Evolutionary conservation across 2,113 vertebrate genomes (phyloP).

Genomic region (Genyomyrus donnyi): DNA sequence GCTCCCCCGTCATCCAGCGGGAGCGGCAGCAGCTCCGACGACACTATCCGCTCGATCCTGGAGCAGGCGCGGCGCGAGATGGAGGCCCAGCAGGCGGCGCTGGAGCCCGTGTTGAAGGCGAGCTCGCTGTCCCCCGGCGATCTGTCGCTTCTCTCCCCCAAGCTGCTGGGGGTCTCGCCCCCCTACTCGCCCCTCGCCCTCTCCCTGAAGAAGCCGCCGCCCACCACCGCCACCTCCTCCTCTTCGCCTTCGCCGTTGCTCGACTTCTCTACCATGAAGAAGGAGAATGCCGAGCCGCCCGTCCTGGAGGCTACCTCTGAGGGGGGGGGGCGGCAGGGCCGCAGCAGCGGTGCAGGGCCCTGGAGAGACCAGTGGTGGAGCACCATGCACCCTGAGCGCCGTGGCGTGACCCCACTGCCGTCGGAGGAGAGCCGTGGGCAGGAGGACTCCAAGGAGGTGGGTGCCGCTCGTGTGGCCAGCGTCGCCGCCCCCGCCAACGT

Average conservation of each 20-base stretch:
- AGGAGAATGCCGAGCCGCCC: conserved; percentile 64
- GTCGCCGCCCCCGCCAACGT: not conserved
- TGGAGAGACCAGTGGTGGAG: conserved; percentile 87
- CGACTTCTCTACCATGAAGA: conserved; percentile 60
- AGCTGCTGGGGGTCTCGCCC: conserved; percentile 57
- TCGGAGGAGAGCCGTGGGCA: conserved; percentile 57
- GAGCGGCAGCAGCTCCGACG: conserved; percentile 62
- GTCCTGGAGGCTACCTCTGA: conserved; percentile 56
- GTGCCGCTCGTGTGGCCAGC: not conserved
- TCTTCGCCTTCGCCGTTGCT: conserved; percentile 60
- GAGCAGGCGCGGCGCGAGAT: conserved; percentile 84
- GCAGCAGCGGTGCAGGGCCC: conserved; percentile 51
- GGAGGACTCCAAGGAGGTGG: conserved; percentile 64
- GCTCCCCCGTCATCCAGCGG: conserved; percentile 64
- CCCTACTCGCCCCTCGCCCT: conserved; percentile 69
- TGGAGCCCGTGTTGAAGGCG: conserved; percentile 77
- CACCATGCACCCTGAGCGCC: conserved; percentile 64
- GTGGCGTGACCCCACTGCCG: conserved; percentile 47
- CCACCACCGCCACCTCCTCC: conserved; percentile 52
- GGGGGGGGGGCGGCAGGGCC: conserved; percentile 53
- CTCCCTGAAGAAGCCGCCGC: conserved; percentile 69
- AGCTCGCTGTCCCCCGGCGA: conserved; percentile 61
- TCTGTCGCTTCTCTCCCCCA: conserved; percentile 68
- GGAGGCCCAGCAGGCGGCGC: conserved; percentile 80
- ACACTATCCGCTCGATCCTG: conserved; percentile 77